Conservation (phyloP, 2,888 invertebrate genomes). For the Leptopilina syphax region DNA sequence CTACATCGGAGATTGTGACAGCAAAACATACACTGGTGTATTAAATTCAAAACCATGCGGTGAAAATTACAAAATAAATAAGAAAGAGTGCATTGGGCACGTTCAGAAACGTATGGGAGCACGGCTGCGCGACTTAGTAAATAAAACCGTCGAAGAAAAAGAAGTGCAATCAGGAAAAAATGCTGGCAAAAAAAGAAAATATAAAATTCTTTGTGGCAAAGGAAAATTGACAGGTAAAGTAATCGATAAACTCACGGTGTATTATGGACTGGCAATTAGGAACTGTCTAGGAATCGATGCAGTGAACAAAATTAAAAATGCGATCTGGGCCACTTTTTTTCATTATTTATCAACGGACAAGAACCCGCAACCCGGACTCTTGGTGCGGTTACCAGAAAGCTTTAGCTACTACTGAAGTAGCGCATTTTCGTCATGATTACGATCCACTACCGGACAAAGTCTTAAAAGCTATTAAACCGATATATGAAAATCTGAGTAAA, state of each 20-base stretch:
- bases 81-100: no score
- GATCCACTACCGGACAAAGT: constrained; percentile 37
- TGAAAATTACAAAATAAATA: no score
- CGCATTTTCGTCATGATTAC: constrained; percentile 43
- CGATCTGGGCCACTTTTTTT: constrained; percentile 52
- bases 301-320: constrained; percentile 54
- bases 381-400: constrained; percentile 57
- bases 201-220: not conserved
- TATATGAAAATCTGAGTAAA: constrained; percentile 52
- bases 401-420: constrained; percentile 43
- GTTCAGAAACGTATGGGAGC: no score
- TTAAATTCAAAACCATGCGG: no score
- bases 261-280: constrained; percentile 51
- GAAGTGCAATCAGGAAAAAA: not conserved
- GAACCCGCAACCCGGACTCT: constrained; percentile 55
- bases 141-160: not conserved
- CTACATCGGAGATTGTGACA: no score
- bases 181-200: not conserved
- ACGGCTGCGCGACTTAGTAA: no score
- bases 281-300: constrained; percentile 52
- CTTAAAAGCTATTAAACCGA: constrained; percentile 45
- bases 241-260: no score
- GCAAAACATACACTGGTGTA: no score
- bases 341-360: constrained; percentile 55
- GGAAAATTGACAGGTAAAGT: not conserved